Evolutionary conservation across 1,140 invertebrate genomes (phyloP), one percentile per base, ranked within the genome.

Genomic region (Leptinotarsa texana): DNA sequence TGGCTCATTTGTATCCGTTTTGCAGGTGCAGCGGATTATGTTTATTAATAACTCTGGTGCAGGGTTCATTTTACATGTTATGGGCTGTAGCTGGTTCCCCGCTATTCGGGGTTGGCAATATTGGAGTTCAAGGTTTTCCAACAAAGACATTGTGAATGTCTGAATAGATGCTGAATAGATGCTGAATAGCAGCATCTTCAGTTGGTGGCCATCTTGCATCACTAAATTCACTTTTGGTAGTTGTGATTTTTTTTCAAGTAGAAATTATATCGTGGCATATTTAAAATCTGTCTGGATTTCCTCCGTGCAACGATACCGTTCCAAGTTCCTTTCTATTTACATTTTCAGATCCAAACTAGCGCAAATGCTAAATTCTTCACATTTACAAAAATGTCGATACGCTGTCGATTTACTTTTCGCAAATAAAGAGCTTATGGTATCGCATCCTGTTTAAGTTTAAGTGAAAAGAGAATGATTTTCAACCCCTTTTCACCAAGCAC

Each of bases 211-310:
- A 27, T 27, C 27, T 65, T 65, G 63, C 24, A 65, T 24, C 21
- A 65, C 24, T 65, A 6, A 65, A 65, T 22, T 65, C 13, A 65
- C 21, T 65, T 65, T 21, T 65, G 63, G 18, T 21, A 65, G 18
- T 24, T 65, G 24, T 65, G 0, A 65, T 27, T 21, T 65, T 63
- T 63, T 65, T 65, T 18, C 13, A 65, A 17, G 49, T 57, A 15
- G 49, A 27, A 0, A 27, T 27, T 27, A 27, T 27, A 27, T 27
- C 5, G 27, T 27, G 1, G 4, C 5, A 27, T 13, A 13, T 57
- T n/a, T 4, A n/a, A 57, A 57, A 17, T 57, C 5, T 57, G 13
- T 57, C 13, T 57, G 1, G 49, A 57, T 57, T 57, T 57, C 13
- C n/a, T 15, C 13, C 49, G 49, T 15, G 5, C 13, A 57, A 57